Conservation (phyloP, 2,797 vertebrate genomes). For the Leptoclinus maculatus region DNA sequence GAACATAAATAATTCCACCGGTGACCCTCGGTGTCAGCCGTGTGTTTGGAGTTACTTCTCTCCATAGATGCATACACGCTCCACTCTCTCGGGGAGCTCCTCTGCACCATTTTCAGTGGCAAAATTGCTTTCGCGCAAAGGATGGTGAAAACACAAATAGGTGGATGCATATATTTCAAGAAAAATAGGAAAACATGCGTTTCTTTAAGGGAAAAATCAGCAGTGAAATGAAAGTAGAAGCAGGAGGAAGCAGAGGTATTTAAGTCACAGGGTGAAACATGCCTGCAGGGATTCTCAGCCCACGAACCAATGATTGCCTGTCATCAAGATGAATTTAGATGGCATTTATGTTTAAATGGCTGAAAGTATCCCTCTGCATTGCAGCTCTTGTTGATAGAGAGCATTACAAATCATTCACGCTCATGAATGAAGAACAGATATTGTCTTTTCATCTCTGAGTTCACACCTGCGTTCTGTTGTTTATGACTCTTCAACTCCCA, state of each 20-base stretch:
- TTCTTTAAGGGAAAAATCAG: neutral
- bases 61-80: neutral
- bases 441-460: neutral
- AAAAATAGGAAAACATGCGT: neutral
- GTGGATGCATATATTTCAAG: neutral
- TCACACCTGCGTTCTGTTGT: neutral
- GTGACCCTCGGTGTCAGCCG: neutral
- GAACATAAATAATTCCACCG: neutral
- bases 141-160: constrained; percentile 5
- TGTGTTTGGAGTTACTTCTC: constrained; percentile 4
- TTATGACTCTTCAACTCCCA: neutral
- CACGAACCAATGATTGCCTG: constrained; percentile 50
- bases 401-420: constrained; percentile 26
- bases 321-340: constrained; percentile 60
- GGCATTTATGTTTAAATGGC: constrained; percentile 54
- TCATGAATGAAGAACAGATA: constrained; percentile 27
- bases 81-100: no score
- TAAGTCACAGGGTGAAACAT: neutral
- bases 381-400: constrained; percentile 3
- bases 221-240: constrained; percentile 10
- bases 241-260: constrained; percentile 16
- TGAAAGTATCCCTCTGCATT: constrained; percentile 20
- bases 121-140: constrained; percentile 44
- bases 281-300: constrained; percentile 34
- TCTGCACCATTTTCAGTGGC: neutral